Base-by-base conservation (phyloP, 2,797 vertebrate species). In the Anabacerthia variegaticeps region DNA sequence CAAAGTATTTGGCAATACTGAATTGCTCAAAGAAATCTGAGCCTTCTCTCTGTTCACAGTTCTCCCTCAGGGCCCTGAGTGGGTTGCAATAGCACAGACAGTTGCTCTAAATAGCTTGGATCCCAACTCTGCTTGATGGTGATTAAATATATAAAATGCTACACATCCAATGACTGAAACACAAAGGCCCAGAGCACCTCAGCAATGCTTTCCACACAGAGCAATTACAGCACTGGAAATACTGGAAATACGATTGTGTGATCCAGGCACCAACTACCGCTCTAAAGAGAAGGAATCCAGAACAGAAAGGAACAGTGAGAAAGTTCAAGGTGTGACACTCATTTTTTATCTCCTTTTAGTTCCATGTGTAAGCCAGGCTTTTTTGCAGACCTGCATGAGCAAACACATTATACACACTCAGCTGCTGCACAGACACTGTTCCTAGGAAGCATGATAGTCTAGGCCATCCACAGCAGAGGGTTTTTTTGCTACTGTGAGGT, bases 1-100 rank as follows among this genome's bases (percentile, higher is more conserved):
- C 73, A 46, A 74, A 92, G 36, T 28, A 84, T 90, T 58, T 81
- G 73, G 91, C 46, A 95, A 88, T 65, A 49, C 16, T 12, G 62
- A 85, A 67, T 46, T 90, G 73, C 92, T 88, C 74, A 80, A 85
- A 86, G 62, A 80, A 95, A 95, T 83, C 39, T 2, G 28, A 95
- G 75, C 34, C 28, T 73, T 65, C 48, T 74, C 85, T 76, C 72
- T 62, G 75, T 23, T 56, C 65, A 22, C 16, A 28, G 55, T 65
- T 55, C 66, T 94, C 89, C 85, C 84, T 71, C 48, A 51, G 84
- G 87, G 68, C 86, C 68, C 71, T 54, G 79, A 74, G 68, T 46
- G 56, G 87, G 87, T 41, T 95, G 91, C 66, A 89, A 46, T 7
- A 94, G 76, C 89, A 91, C 61, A 82, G 81, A 22, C 30, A 91